phyloP scores from a whole-genome alignment of 2,888 invertebrate species.

The Sicus ferrugineus region DNA sequence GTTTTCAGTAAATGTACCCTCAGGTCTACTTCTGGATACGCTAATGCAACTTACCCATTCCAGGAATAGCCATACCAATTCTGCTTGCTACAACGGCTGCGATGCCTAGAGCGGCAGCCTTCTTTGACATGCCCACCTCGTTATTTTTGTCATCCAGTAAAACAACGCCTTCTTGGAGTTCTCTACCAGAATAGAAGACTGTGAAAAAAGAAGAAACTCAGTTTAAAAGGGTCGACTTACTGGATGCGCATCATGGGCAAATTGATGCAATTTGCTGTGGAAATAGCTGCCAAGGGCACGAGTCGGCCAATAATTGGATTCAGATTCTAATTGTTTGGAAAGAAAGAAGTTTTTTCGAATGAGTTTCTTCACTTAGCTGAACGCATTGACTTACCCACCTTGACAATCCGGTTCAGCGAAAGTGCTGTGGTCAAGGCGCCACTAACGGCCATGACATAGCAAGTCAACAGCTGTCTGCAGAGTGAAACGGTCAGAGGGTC shows the following conservation, averaged over 20 bases:
- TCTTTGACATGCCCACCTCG: slow-evolving; percentile 72
- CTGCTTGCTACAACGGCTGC: slow-evolving; percentile 87
- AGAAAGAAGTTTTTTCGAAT: slow-evolving; percentile 25
- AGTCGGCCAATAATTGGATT: slow-evolving; percentile 75
- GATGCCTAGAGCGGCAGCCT: slow-evolving; percentile 85
- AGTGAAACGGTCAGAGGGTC: slow-evolving; percentile 29
- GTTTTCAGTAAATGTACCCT: no score
- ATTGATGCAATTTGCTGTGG: slow-evolving; percentile 97
- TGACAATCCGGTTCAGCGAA: slow-evolving; percentile 82
- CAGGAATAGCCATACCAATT: slow-evolving; percentile 91
- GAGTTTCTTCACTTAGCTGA: neutral
- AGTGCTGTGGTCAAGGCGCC: slow-evolving; percentile 93
- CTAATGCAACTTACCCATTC: slow-evolving; percentile 87
- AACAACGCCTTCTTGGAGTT: slow-evolving; percentile 81
- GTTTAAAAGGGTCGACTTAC: slow-evolving; percentile 67
- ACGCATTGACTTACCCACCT: slow-evolving; percentile 65
- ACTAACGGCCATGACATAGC: slow-evolving; percentile 88
- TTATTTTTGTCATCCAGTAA: slow-evolving; percentile 80
- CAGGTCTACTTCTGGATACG: no score
- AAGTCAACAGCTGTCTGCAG: slow-evolving; percentile 77
- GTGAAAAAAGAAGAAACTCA: slow-evolving; percentile 1
- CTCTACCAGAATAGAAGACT: slow-evolving; percentile 69
- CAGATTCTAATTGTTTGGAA: slow-evolving; percentile 52
- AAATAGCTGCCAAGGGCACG: slow-evolving; percentile 95
- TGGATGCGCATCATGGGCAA: slow-evolving; percentile 96